Percentiles rank a stretch among this genome's conserved stretches.
These are phyloP conservation scores for Probaryconus sp. DNA, from an alignment of 1,140 invertebrate species.

Conservation along the genomic window DNA sequence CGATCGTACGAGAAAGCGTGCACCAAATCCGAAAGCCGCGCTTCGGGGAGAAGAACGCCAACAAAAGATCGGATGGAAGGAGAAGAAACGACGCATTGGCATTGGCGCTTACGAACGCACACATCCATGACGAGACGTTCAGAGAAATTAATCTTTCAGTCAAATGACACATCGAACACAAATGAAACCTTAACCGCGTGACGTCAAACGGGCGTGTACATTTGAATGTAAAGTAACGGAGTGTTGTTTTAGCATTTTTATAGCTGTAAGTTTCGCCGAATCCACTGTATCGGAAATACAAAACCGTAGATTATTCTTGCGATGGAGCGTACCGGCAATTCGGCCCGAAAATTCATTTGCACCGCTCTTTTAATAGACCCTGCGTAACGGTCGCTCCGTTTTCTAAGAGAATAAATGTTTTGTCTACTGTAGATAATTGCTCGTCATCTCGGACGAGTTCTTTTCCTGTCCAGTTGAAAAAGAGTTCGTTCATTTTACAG, in stretches of 20 bases:
- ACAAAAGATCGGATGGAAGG: constrained; percentile 32
- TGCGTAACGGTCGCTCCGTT: too few relatives aligned
- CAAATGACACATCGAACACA: constrained; percentile 57
- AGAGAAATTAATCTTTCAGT: constrained; percentile 38
- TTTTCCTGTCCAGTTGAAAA: too few relatives aligned
- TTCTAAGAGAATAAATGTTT: too few relatives aligned
- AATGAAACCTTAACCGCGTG: constrained; percentile 38
- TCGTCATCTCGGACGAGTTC: too few relatives aligned
- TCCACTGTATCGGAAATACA: constrained; percentile 8
- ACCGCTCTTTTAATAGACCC: constrained; percentile 5
- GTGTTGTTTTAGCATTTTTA: constrained; percentile 49
- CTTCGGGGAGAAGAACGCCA: constrained; percentile 34
- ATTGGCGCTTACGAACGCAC: constrained; percentile 23
- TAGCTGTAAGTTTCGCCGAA: constrained; percentile 32
- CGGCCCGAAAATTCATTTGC: constrained; percentile 31
- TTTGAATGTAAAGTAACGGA: constrained; percentile 38
- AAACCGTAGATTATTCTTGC: constrained; percentile 3
- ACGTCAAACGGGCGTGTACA: constrained; percentile 43
- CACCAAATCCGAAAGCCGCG: constrained; percentile 34
- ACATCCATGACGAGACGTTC: constrained; percentile 15
- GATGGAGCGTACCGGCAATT: constrained; percentile 24
- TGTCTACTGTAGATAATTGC: too few relatives aligned
- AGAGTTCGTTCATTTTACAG: too few relatives aligned
- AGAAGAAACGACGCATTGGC: constrained; percentile 38
- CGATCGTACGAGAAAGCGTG: constrained; percentile 37